phyloP scores from a whole-genome alignment of 2,113 vertebrate species.

The Ictalurus furcatus region DNA sequence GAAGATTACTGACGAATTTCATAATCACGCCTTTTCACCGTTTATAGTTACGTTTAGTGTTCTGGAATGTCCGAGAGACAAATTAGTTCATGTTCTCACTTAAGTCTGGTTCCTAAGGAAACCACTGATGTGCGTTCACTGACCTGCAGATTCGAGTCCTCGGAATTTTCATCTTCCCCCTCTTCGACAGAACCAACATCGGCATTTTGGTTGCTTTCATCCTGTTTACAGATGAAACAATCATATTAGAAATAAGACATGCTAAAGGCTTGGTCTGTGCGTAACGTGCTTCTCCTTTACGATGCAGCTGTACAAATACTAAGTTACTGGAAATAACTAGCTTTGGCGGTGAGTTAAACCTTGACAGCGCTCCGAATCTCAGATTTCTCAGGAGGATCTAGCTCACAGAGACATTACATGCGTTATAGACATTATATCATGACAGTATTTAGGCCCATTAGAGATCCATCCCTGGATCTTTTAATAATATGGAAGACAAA shows the following conservation, averaged over 20 bases:
- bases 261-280: not conserved
- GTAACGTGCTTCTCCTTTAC: not conserved
- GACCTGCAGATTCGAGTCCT: conserved; percentile 87
- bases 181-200: conserved; percentile 72
- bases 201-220: conserved; percentile 84
- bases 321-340: not conserved
- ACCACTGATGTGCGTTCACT: conserved; percentile 16
- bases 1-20: not conserved
- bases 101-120: not conserved
- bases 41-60: not conserved
- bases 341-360: no score
- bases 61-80: not conserved
- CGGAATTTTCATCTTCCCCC: conserved; percentile 79
- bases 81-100: not conserved
- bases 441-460: not conserved
- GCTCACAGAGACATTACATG: not conserved
- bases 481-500: not conserved
- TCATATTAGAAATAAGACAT: not conserved
- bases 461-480: not conserved
- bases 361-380: not conserved
- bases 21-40: not conserved
- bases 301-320: not conserved
- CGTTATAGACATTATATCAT: not conserved
- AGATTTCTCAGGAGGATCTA: not conserved
- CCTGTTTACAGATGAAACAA: conserved; percentile 67